These are phyloP conservation scores for Lottia scabra DNA, from an alignment of 2,888 invertebrate genomes.

Conservation along the genomic window DNA sequence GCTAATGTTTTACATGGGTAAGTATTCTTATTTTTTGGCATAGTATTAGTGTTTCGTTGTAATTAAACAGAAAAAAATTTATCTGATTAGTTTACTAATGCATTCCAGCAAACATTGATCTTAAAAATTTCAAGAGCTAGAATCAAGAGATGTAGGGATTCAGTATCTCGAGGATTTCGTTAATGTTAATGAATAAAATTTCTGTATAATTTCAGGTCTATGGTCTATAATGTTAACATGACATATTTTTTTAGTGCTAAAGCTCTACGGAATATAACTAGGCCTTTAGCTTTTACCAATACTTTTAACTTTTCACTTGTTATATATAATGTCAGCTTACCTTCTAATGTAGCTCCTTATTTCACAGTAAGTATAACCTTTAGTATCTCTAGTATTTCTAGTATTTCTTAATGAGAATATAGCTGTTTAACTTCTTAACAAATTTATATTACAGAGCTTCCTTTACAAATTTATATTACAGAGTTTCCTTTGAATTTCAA, in stretches of 20 bases:
- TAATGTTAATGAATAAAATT: neutral
- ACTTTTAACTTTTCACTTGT: constrained; percentile 80
- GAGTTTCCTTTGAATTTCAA: too few relatives aligned
- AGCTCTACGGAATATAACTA: constrained; percentile 54
- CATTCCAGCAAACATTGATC: neutral
- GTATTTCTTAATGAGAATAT: too few relatives aligned
- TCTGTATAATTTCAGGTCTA: constrained; percentile 62
- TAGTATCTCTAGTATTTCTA: too few relatives aligned
- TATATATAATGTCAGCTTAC: constrained; percentile 79
- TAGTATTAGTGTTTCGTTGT: too few relatives aligned
- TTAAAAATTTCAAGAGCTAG: too few relatives aligned
- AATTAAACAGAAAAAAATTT: too few relatives aligned
- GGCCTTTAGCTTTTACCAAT: constrained; percentile 78
- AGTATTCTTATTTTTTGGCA: constrained; percentile 15
- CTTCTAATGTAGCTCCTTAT: constrained; percentile 74
- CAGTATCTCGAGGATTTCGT: too few relatives aligned
- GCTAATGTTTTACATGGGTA: constrained; percentile 71
- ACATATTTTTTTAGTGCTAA: constrained; percentile 69
- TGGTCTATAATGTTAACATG: constrained; percentile 68
- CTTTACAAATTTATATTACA: too few relatives aligned
- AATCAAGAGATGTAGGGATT: too few relatives aligned
- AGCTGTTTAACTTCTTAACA: too few relatives aligned
- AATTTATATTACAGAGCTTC: too few relatives aligned
- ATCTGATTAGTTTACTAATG: neutral
- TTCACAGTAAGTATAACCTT: constrained; percentile 73